A percentile compares a stretch with the other conserved stretches of the same genome.
These are phyloP conservation scores for Budorcas taxicolor DNA, from an alignment of 2,113 vertebrate species.

Conservation along the genomic window DNA sequence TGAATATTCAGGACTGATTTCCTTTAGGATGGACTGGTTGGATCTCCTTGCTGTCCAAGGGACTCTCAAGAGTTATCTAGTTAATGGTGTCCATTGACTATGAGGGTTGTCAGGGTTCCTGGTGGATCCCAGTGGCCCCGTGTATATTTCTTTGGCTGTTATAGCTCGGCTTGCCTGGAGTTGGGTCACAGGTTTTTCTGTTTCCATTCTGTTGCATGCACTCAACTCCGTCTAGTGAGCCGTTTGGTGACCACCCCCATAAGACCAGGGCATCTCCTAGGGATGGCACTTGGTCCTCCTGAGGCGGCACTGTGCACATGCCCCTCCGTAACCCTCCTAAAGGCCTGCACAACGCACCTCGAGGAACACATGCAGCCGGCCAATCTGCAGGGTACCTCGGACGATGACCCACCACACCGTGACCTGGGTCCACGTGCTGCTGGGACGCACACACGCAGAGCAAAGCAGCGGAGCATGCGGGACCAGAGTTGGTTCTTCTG, in stretches of 20 bases:
- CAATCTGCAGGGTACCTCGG: not conserved
- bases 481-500: rapidly evolving
- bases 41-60: not conserved
- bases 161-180: rapidly evolving
- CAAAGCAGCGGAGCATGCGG: rapidly evolving
- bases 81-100: not conserved
- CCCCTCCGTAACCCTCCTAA: not conserved
- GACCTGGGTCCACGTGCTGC: rapidly evolving
- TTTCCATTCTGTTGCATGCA: not conserved
- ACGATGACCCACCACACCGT: rapidly evolving
- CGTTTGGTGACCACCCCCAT: not conserved
- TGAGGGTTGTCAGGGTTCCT: not conserved
- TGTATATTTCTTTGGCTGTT: not conserved
- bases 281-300: not conserved
- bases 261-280: not conserved
- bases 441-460: rapidly evolving
- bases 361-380: not conserved
- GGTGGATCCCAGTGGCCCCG: rapidly evolving
- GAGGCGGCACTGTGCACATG: not conserved
- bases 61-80: not conserved
- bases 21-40: not conserved
- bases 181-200: not conserved
- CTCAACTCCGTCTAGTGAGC: not conserved
- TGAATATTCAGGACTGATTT: not conserved
- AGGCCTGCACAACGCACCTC: not conserved